A percentile compares a stretch with the other conserved stretches of the same genome.
Conservation (phyloP, 2,113 vertebrate species). For the Etheostoma spectabile region DNA sequence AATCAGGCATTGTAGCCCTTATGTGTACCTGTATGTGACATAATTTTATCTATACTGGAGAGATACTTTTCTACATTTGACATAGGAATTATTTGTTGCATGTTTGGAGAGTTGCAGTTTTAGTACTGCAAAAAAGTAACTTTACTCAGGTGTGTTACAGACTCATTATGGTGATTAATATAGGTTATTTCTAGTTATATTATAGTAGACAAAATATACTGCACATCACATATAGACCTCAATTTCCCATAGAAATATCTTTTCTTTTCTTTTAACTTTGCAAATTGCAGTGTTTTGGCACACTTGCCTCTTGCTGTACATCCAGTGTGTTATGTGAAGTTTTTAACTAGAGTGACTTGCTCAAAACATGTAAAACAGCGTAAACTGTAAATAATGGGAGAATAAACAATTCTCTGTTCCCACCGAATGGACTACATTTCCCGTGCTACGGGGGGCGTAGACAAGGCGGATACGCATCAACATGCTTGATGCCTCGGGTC, state of each 20-base stretch:
- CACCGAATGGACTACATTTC: constrained; percentile 67
- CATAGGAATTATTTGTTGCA: background rate
- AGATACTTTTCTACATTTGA: background rate
- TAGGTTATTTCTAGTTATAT: background rate
- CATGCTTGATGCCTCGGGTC: constrained; percentile 24
- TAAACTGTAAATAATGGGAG: background rate
- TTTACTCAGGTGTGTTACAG: background rate
- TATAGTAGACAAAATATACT: background rate
- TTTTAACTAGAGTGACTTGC: background rate
- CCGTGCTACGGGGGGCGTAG: constrained; percentile 38
- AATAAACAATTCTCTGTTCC: background rate
- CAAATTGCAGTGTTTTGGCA: background rate
- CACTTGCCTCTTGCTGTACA: too few relatives aligned
- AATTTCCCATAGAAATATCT: background rate
- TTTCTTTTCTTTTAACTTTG: background rate
- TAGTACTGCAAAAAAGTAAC: background rate
- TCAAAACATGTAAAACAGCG: background rate
- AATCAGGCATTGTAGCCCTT: constrained; percentile 6
- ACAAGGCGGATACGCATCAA: constrained; percentile 33
- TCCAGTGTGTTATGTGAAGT: background rate
- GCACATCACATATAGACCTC: background rate
- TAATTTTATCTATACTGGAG: constrained; percentile 17
- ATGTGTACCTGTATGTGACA: constrained; percentile 24
- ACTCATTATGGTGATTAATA: constrained; percentile 3
- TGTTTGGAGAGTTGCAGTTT: background rate